Evolutionary conservation across 2,113 vertebrate species (phyloP).

Genomic region (Bujurquina vittata): DNA sequence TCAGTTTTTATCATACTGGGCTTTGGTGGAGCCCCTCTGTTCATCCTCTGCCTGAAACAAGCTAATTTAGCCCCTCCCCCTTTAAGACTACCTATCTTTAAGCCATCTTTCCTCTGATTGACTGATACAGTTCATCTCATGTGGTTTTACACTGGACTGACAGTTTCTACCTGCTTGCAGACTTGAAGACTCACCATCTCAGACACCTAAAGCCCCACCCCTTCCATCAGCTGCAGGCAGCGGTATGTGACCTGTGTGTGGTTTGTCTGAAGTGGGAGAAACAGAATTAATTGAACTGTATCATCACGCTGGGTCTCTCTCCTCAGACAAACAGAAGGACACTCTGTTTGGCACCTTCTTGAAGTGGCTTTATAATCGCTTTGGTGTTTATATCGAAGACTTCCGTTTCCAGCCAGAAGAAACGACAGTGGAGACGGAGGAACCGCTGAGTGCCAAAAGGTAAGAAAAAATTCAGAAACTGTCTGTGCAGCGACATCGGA

Average conservation of each 20-base stretch:
- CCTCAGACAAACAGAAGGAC: slow-evolving; percentile 84
- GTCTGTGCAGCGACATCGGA: not conserved
- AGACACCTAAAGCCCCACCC: slow-evolving; percentile 79
- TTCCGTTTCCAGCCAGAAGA: slow-evolving; percentile 98
- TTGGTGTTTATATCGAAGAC: slow-evolving; percentile 94
- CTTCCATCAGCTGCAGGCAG: slow-evolving; percentile 63
- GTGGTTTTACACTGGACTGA: not conserved
- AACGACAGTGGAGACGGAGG: slow-evolving; percentile 91
- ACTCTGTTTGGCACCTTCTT: slow-evolving; percentile 82
- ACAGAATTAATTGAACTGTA: not conserved
- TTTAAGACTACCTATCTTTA: not conserved
- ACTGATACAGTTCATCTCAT: not conserved
- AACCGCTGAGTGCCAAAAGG: slow-evolving; percentile 97
- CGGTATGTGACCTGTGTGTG: slow-evolving; percentile 78
- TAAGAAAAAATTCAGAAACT: slow-evolving; percentile 74
- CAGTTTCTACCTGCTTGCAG: slow-evolving; percentile 67
- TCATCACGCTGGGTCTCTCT: too few species aligned
- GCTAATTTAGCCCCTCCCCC: too few species aligned
- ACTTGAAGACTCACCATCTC: slow-evolving; percentile 84
- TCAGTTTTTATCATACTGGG: not conserved
- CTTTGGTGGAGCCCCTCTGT: too few species aligned
- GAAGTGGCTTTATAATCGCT: slow-evolving; percentile 90
- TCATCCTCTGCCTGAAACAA: not conserved
- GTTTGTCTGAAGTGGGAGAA: not conserved
- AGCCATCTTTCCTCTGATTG: not conserved